These are phyloP conservation scores for Onthophagus sagittarius DNA, from an alignment of 2,888 invertebrate species.

Conservation along the genomic window DNA sequence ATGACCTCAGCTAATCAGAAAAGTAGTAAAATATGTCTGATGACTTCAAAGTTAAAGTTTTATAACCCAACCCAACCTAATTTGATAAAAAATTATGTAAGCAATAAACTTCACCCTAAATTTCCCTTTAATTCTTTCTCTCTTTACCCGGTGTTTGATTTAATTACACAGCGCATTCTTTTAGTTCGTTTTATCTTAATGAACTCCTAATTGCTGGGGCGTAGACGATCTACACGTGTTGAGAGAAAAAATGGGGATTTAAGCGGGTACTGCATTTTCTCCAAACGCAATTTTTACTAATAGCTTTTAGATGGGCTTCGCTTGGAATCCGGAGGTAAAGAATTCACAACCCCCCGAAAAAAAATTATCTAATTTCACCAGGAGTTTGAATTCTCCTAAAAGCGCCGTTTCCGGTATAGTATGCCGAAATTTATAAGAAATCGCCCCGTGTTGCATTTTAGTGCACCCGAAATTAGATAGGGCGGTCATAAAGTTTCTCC, in stretches of 20 bases:
- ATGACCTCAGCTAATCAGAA: too few relatives aligned
- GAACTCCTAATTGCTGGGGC: not conserved
- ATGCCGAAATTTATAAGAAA: not conserved
- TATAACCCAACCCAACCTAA: too few relatives aligned
- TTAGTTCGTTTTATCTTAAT: not conserved
- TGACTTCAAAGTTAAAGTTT: too few relatives aligned
- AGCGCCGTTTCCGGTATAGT: not conserved
- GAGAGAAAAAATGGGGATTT: not conserved
- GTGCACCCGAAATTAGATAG: slow-evolving; percentile 16
- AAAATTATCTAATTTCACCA: not conserved
- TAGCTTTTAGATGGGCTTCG: not conserved
- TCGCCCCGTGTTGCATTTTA: not conserved
- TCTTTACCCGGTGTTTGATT: not conserved
- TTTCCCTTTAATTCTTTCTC: not conserved
- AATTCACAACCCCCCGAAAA: not conserved
- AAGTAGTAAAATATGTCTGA: too few relatives aligned
- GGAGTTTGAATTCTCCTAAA: not conserved
- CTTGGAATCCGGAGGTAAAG: not conserved
- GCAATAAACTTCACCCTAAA: not conserved
- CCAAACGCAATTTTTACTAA: not conserved
- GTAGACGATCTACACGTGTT: not conserved
- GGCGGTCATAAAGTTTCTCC: slow-evolving; percentile 11
- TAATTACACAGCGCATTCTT: not conserved
- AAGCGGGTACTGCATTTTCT: not conserved
- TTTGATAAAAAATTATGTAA: too few relatives aligned